Base-by-base conservation (phyloP, 2,797 vertebrate genomes). In the Schizopygopsis pylzovi region DNA sequence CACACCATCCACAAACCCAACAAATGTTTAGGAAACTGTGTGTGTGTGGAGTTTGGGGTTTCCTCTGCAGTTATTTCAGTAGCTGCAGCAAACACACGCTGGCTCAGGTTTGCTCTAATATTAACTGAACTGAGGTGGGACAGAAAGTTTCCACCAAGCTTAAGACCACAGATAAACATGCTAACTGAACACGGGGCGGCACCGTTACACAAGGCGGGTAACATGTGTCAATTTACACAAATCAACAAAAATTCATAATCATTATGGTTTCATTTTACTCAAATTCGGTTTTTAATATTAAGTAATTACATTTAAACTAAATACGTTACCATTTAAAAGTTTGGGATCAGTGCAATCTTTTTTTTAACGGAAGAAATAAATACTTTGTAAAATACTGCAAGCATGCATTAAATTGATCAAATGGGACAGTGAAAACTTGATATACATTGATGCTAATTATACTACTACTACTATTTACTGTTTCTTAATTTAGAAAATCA, bases 111-210 rank as follows among this genome's bases (percentile, higher is more conserved):
- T 67, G 49, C 76, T 67, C 81, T 83, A 88, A 87, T 83, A 88
- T 90, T 84, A 87, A 87, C 87, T 49, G 86, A 77, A 82, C 13
- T 67, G 82, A 49, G 56, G 80, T n/a, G 52, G 83, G 65, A 87
- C 75, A 82, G 82, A 90, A 87, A 90, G 83, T 90, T 87, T 90
- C 89, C 87, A 88, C 43, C 22, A 15, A 68, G 73, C 68, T 47
- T n/a, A n/a, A 41, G 68, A 83, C 85, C 87, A 47, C 75, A 88
- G 59, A 78, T 65, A 54, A 22, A 78, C 41, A 72, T 41, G 70
- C 52, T 56, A 78, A 49, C 75, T 63, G 82, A 72, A 61, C 52
- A 72, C 6, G 28, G 68, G 49, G 22, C 49, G 18, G 71, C 67
- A 82, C 25, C 49, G 68, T 18, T 43, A 37, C 28, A 76, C 39